These are phyloP conservation scores for Podargus strigoides DNA, from an alignment of 2,797 vertebrate genomes.

Conservation along the genomic window DNA sequence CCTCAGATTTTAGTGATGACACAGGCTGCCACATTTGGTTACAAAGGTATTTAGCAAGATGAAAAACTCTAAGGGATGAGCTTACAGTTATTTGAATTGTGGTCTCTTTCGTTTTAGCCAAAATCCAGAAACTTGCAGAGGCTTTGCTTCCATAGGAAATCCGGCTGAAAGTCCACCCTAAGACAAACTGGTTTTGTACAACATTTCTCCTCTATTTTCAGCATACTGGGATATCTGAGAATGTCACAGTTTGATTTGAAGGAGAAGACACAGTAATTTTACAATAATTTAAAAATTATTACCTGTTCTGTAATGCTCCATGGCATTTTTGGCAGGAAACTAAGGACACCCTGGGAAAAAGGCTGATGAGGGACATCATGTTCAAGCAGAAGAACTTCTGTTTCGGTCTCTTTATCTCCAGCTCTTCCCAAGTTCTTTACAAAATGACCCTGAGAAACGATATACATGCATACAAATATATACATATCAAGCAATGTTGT, in stretches of 20 bases:
- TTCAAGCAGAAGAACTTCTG: slow-evolving; percentile 92
- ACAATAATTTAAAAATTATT: background rate
- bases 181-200: background rate
- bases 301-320: slow-evolving; percentile 92
- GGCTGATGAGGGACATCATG: slow-evolving; percentile 96
- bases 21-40: background rate
- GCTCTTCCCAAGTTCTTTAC: slow-evolving; percentile 88
- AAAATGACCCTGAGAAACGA: slow-evolving; percentile 88
- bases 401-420: slow-evolving; percentile 93
- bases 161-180: background rate
- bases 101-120: background rate
- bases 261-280: background rate
- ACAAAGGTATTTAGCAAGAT: background rate
- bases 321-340: slow-evolving; percentile 92
- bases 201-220: background rate
- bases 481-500: background rate
- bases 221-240: background rate
- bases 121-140: background rate
- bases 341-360: slow-evolving; percentile 92
- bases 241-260: background rate
- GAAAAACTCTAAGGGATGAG: background rate
- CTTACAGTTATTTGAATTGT: background rate
- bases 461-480: background rate
- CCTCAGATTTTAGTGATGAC: background rate
- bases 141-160: background rate